Evolutionary conservation across 2,113 vertebrate species (phyloP).

Genomic region (Felis catus): F.catus_Fca126_mat1.0 CM031428.1:34737501-34738000

Average conservation of each 20-base stretch:
- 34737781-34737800: background rate
- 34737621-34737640: background rate
- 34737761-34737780: no score
- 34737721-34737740: background rate
- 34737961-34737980: background rate
- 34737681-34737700: fast-evolving
- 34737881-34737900: background rate
- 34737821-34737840: background rate
- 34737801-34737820: background rate
- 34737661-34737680: background rate
- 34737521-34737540: background rate
- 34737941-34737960: background rate
- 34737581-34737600: background rate
- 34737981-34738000: background rate
- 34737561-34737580: background rate
- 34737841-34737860: background rate
- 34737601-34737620: background rate
- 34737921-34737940: background rate
- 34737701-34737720: background rate
- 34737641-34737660: background rate
- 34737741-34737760: background rate
- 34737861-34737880: background rate
- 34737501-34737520: background rate
- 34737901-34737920: background rate
- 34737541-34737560: fast-evolving